Conservation (phyloP, 2,888 invertebrate species). For the Priocnemis perturbator region DNA sequence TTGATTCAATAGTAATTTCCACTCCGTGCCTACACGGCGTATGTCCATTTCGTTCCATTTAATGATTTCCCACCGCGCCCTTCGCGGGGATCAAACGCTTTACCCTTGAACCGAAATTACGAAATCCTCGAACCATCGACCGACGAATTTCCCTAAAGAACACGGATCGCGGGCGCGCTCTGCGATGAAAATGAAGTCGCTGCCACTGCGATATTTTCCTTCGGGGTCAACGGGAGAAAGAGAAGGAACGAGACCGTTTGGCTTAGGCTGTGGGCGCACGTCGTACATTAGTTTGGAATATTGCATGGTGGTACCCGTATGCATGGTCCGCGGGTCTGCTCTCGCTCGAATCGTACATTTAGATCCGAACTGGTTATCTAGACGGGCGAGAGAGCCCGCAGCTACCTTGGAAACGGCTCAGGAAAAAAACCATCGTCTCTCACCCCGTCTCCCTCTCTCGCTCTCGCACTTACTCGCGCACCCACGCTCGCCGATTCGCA, state of each 20-base stretch:
- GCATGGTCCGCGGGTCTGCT: conserved; percentile 55
- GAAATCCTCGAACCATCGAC: no score
- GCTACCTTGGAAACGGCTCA: conserved; percentile 57
- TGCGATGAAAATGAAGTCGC: no score
- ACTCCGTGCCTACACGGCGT: no score
- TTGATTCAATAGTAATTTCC: no score
- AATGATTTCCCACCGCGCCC: no score
- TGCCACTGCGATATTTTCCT: neutral
- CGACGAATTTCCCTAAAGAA: no score
- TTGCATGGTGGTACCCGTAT: conserved; percentile 72
- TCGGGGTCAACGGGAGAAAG: neutral
- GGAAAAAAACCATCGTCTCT: conserved; percentile 45
- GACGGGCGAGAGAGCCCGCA: conserved; percentile 65
- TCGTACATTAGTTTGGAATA: conserved; percentile 64
- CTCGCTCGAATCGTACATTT: conserved; percentile 65
- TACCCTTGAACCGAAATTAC: no score
- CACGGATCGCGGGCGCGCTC: no score
- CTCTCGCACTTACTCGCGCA: conserved; percentile 9
- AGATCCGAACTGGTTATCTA: conserved; percentile 66
- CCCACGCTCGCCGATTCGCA: neutral
- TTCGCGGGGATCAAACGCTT: no score
- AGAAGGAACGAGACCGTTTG: conserved; percentile 25
- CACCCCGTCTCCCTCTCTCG: conserved; percentile 1
- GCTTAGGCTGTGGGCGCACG: conserved; percentile 51
- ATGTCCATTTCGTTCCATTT: no score